Evolutionary conservation across 2,797 vertebrate genomes (phyloP).

Genomic region (Lemur catta): DNA sequence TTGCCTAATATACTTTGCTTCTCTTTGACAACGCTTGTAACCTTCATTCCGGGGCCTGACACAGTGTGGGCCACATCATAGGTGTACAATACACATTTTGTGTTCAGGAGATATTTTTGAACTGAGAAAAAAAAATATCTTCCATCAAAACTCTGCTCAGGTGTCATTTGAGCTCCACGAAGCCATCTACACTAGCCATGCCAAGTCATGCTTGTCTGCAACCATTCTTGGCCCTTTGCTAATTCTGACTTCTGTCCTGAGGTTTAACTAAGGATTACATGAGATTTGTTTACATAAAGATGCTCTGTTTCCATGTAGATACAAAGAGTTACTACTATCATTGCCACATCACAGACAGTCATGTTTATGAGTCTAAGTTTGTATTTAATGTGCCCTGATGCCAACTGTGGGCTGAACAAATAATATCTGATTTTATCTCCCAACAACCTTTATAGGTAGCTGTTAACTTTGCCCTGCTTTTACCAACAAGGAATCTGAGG

Average conservation of each 20-base stretch:
- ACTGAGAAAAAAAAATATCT: background rate
- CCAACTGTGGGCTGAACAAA: background rate
- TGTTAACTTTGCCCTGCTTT: background rate
- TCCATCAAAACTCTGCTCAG: background rate
- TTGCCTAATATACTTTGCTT: background rate
- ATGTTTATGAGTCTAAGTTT: background rate
- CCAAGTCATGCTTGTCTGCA: background rate
- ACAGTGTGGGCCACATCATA: background rate
- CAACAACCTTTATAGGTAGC: background rate
- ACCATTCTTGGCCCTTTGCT: background rate
- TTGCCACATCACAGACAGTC: background rate
- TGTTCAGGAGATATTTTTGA: background rate
- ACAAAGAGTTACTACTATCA: background rate
- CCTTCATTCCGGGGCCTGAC: background rate
- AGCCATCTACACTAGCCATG: background rate
- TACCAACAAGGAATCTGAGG: background rate
- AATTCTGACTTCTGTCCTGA: background rate
- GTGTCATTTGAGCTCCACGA: background rate
- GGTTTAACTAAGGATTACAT: background rate
- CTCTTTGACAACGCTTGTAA: background rate
- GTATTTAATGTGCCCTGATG: background rate
- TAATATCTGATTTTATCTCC: background rate
- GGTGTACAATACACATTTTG: background rate
- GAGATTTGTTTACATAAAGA: background rate
- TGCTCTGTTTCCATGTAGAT: background rate